Evolutionary conservation across 2,113 vertebrate species (phyloP), one percentile per base, ranked within the genome.

Genomic region (Nothoprocta perdicaria): DNA sequence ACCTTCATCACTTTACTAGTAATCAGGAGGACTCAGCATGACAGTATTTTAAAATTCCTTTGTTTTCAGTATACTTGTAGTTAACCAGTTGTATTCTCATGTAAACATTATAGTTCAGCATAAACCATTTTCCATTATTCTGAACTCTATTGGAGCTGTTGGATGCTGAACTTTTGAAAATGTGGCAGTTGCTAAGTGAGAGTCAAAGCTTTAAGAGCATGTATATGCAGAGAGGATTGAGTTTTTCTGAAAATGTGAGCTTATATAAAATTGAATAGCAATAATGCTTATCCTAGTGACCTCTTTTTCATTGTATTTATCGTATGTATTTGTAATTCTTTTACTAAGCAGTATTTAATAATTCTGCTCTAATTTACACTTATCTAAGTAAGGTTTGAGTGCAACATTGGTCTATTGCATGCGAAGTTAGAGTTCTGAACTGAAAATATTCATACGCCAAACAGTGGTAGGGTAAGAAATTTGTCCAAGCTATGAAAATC

Each of bases 81-180:
- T 71, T 92, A 95, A 66, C 27, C 67, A 72, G 58, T 41, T 71
- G 13, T 52, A 57, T 90, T 90, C 92, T 92, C 46, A 48, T 48
- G 66, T 48, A 76, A 53, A 83, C 43, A 35, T 53, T 91, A 46
- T 21, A 55, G 21, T 85, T 95, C 12, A 17, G 9, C 26, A 61
- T 35, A 15, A 82, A 87, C 61, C 2, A 1, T 69, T 73, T 86
- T 77, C 41, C 73, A 0, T 27, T 89, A 74, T 88, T 86, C 45
- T 16, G 29, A 62, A 18, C 62, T 94, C 78, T 35, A 10, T 73
- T 55, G 50, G 60, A 93, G 50, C 61, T 74, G 23, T 31, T 79
- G 17, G 10, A 35, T 88, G 33, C 85, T 72, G 40, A 85, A 68
- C 24, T 71, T 82, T 72, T 85, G 65, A 71, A 76, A 46, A 65